Base-by-base conservation (phyloP, 2,113 vertebrate genomes). In the Acanthochromis polyacanthus region DNA sequence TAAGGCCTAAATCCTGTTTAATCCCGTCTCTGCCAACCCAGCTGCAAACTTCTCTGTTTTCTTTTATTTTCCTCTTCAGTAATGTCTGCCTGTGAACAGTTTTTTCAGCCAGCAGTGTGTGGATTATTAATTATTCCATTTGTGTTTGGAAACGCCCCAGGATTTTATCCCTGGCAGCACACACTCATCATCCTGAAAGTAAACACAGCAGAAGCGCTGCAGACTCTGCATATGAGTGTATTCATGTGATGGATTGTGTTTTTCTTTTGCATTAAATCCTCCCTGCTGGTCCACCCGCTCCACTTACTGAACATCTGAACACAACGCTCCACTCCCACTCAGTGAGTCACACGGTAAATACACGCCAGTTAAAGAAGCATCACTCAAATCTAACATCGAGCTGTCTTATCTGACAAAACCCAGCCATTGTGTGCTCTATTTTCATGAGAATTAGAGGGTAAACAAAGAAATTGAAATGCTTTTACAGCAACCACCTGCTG, bases 241-340 rank as follows among this genome's bases (percentile, higher is more conserved):
- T 66, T 22, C 4, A 10, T 30, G 46, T 61, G 75, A 79, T 53
- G 65, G 60, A 79, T 57, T 50, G 73, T 50, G 25, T 68, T 68
- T 71, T 8, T 45, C 10, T 58, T 25, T 59, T 53, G 17, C 62
- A 19, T 28, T 32, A 19, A 59, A 51, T 55, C 63, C 48, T 71
- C 48, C 57, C 67, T 23, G 73, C 68, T 68, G 71, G 43, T 67
- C 51, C 71, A 48, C 82, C 73, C 69, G 65, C 83, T 82, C 57
- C 71, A 63, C 43, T 51, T 57, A 36, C 61, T 20, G 22, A 71
- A 52, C 62, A 58, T 76, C 61, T 72, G 28, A 19, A 30, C 22
- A 62, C 61, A 67, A 56, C 69, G 63, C 38, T 65, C 17, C 57
- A 25, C 73, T 76, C 82, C 48, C 67, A 77, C 81, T 74, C 73